Base-by-base conservation (phyloP, 1,140 invertebrate genomes). In the Magallana ariakensis region DNA sequence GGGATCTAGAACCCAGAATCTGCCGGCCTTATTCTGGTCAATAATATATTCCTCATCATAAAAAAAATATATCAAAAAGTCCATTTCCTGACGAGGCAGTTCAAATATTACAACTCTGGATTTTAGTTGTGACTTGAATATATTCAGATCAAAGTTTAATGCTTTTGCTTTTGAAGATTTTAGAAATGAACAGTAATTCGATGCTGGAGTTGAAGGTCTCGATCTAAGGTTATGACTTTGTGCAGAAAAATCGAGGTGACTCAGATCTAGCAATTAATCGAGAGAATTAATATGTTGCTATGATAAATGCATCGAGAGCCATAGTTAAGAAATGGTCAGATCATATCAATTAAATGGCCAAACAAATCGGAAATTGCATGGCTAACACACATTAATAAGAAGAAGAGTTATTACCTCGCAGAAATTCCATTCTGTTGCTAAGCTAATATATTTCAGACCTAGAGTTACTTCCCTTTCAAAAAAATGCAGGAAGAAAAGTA, bases 291-390 rank as follows among this genome's bases (percentile, higher is more conserved):
- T 75, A 75, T 26, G 66, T 75, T 75, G 22, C 66, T 10, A 75
- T 75, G 66, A 75, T 75, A 75, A 75, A 75, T 75, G 66, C 22
- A 75, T 75, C 33, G 66, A 26, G 66, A 33, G 15, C 66, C 66
- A 75, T 33, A 75, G 22, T 26, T 26, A 75, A 75, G 66, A 75
- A 75, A 22, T 75, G 66, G 66, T 75, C 66, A 75, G 66, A 75
- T 75, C 66, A 75, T 75, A 75, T 75, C 66, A 75, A 75, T 75
- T 75, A 75, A 75, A 75, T 75, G 66, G 66, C 66, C 66, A 75
- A 75, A 13, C 66, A 75, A 33, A 75, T 75, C 13, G 58, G 22
- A 75, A 75, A 26, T 19, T 75, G 66, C 19, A 75, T 75, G 19
- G 19, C 9, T 26, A 33, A 26, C 19, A 26, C 19, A 75, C 22